Evolutionary conservation across 2,888 invertebrate species (phyloP).

Genomic region (Ennomos fuscantarius): DNA sequence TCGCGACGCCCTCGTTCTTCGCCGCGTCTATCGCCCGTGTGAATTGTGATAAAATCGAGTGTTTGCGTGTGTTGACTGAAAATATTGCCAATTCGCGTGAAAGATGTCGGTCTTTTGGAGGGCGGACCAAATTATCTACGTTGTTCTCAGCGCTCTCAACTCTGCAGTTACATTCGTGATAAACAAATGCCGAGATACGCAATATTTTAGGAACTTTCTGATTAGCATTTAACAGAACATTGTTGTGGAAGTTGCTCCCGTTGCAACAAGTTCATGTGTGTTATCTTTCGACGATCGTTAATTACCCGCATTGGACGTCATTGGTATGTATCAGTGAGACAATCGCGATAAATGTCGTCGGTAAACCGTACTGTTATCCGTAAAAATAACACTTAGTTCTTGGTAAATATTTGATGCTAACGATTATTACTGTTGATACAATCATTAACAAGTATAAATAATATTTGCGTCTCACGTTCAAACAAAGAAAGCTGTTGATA

Average conservation of each 20-base stretch:
- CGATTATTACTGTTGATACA: slow-evolving; percentile 24
- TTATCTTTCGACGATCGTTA: slow-evolving; percentile 27
- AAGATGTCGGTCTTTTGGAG: slow-evolving; percentile 59
- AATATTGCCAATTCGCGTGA: slow-evolving; percentile 31
- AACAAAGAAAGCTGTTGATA: slow-evolving; percentile 23
- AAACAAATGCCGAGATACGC: slow-evolving; percentile 57
- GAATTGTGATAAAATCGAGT: slow-evolving; percentile 46
- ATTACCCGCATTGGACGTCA: slow-evolving; percentile 24
- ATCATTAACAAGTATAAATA: slow-evolving; percentile 7
- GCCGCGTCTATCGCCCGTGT: slow-evolving; percentile 48
- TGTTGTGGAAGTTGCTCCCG: slow-evolving; percentile 30
- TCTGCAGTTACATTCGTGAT: slow-evolving; percentile 55
- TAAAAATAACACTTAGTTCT: slow-evolving; percentile 23
- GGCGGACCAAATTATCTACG: slow-evolving; percentile 50
- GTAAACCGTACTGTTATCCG: slow-evolving; percentile 12
- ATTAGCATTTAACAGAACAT: slow-evolving; percentile 56
- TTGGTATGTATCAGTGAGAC: slow-evolving; percentile 21
- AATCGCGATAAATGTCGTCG: slow-evolving; percentile 29
- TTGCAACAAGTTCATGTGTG: no score
- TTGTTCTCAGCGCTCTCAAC: slow-evolving; percentile 52
- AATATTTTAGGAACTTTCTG: slow-evolving; percentile 58
- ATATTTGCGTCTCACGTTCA: slow-evolving; percentile 14
- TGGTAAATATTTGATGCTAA: slow-evolving; percentile 24
- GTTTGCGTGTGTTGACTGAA: slow-evolving; percentile 39
- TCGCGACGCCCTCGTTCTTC: slow-evolving; percentile 50